phyloP scores from a whole-genome alignment of 2,888 invertebrate genomes.

The Brenthis daphne region DNA sequence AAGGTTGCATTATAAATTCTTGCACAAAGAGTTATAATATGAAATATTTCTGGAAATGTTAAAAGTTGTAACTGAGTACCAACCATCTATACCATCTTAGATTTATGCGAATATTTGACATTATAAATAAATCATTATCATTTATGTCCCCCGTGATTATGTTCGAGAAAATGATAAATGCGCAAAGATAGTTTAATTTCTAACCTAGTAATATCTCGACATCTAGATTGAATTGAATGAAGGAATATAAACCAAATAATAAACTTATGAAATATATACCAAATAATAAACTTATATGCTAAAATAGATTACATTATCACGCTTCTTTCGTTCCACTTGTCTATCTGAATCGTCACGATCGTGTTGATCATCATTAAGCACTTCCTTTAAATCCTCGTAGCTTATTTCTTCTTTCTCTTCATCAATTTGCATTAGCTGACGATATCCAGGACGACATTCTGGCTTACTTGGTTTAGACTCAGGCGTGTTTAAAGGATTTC shows the following conservation, averaged over 20 bases:
- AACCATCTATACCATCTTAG: too few species aligned
- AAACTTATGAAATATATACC: not conserved
- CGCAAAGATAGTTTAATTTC: too few species aligned
- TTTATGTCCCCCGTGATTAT: too few species aligned
- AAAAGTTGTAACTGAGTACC: too few species aligned
- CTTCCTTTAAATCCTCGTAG: slow-evolving; percentile 62
- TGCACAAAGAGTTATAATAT: too few species aligned
- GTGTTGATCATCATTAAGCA: slow-evolving; percentile 52
- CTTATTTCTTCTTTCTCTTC: slow-evolving; percentile 49
- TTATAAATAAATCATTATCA: too few species aligned
- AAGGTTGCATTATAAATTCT: too few species aligned
- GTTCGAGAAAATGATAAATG: too few species aligned
- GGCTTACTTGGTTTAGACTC: not conserved
- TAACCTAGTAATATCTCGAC: too few species aligned
- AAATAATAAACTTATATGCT: not conserved
- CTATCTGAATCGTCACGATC: slow-evolving; percentile 53
- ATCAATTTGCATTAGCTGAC: slow-evolving; percentile 58
- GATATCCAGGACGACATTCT: slow-evolving; percentile 19
- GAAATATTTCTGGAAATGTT: too few species aligned
- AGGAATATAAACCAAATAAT: not conserved
- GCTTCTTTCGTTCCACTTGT: slow-evolving; percentile 48
- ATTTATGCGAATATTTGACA: too few species aligned
- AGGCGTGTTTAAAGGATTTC: not conserved
- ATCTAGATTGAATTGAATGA: too few species aligned
- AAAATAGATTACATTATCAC: slow-evolving; percentile 37